Base-by-base conservation (phyloP, 2,888 invertebrate genomes). In the Hemicrepidius hirtus region DNA sequence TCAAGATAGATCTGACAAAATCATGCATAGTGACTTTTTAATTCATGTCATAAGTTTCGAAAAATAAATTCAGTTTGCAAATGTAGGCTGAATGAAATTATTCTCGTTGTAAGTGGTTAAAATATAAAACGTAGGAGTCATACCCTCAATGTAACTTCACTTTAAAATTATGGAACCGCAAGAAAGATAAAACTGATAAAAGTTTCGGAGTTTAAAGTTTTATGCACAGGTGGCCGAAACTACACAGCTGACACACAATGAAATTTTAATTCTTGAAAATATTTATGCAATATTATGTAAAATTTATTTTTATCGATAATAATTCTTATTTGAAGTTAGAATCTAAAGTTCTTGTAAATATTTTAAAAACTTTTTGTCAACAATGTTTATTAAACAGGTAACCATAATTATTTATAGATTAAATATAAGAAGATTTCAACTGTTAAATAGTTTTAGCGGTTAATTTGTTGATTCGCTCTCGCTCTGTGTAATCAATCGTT, bases 101-200 rank as follows among this genome's bases (percentile, higher is more conserved):
- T n/a, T n/a, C n/a, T n/a, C n/a, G n/a, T n/a, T n/a, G n/a, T 24
- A 24, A 24, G 24, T 24, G 24, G 24, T 6, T 13, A 40, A 40
- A 40, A 55, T 53, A 16, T 53, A 21, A 53, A 53, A 65, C 53
- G 40, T 53, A 32, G 65, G 32, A 65, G 65, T 44, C 67, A 67
- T 46, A 59, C 59, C 46, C 37, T 35, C 55, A 59, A 67, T 59
- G 20, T 67, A 67, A 67, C 67, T 67, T 49, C 67, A 41, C 44
- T 67, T 59, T 67, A 67, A 57, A 67, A 67, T 57, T 59, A 67
- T 67, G 40, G 40, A 46, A 59, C 4, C 49, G 32, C 37, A 44
- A 67, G 59, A 67, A 46, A 41, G 57, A 67, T 67, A 67, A 67
- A 67, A 67, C 59, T 46, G 59, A 67, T 67, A 59, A 67, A 67